A percentile compares a stretch with the other conserved stretches of the same genome.
phyloP scores from a whole-genome alignment of 2,113 vertebrate genomes.

The Lophochroa leadbeateri region DNA sequence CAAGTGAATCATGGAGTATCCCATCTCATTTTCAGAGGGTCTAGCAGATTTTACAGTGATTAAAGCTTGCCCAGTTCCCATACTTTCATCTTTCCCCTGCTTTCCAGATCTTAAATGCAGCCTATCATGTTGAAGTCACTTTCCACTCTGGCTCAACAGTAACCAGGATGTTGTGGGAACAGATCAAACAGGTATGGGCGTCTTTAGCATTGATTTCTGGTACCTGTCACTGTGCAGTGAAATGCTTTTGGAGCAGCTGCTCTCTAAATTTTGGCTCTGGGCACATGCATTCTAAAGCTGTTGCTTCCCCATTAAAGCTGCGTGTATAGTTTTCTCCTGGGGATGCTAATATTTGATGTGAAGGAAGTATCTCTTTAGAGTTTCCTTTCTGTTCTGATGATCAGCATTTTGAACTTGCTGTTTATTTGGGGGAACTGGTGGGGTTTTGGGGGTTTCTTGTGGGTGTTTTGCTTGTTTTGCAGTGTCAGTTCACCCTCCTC shows the following conservation, averaged over 20 bases:
- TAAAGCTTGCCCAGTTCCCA: neutral
- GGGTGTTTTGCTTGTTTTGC: neutral
- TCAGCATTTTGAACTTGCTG: neutral
- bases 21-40: neutral
- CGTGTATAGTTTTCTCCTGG: neutral
- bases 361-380: neutral
- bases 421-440: neutral
- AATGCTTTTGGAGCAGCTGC: neutral
- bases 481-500: neutral
- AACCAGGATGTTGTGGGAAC: slow-evolving; percentile 94
- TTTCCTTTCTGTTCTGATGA: neutral
- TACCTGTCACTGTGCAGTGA: neutral
- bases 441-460: neutral
- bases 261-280: neutral
- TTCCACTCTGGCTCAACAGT: slow-evolving; percentile 96
- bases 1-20: neutral
- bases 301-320: neutral
- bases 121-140: slow-evolving; percentile 97
- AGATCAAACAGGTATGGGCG: slow-evolving; percentile 91
- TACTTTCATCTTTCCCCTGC: neutral
- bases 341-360: neutral
- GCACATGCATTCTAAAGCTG: neutral
- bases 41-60: neutral
- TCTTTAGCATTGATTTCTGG: neutral
- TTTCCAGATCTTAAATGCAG: slow-evolving; percentile 92